These are phyloP conservation scores for Mimachlamys varia DNA, from an alignment of 2,888 invertebrate genomes.

Conservation along the genomic window DNA sequence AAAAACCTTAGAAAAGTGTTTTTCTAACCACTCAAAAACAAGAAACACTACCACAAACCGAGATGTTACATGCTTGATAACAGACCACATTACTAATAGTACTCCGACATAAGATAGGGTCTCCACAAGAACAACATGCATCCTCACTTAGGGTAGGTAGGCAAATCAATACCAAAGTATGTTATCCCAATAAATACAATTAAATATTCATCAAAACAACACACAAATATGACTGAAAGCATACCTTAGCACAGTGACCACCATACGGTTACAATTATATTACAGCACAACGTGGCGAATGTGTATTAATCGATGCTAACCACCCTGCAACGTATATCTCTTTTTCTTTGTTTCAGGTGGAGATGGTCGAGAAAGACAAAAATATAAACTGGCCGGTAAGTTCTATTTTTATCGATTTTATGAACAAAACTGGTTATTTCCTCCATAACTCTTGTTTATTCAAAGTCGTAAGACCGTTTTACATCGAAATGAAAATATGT, in stretches of 20 bases:
- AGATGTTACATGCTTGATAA: too few relatives aligned
- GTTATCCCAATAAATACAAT: neutral
- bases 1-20: too few relatives aligned
- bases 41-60: too few relatives aligned
- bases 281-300: neutral
- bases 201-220: neutral
- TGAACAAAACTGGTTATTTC: too few relatives aligned
- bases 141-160: neutral
- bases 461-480: too few relatives aligned
- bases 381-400: conserved; percentile 74
- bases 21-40: too few relatives aligned
- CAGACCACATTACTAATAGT: too few relatives aligned
- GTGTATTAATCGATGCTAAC: neutral
- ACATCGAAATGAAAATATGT: neutral
- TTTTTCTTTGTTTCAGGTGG: conserved; percentile 59
- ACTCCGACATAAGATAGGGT: too few relatives aligned
- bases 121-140: too few relatives aligned
- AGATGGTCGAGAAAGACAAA: conserved; percentile 59
- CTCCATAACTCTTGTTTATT: too few relatives aligned
- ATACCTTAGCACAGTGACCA: neutral
- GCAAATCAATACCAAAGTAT: neutral
- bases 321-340: neutral
- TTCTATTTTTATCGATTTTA: conserved; percentile 39
- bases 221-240: neutral
- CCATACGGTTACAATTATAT: neutral